Evolutionary conservation across 1,140 invertebrate genomes (phyloP), one percentile per base, ranked within the genome.

Genomic region (Drosophila rhopaloa): DNA sequence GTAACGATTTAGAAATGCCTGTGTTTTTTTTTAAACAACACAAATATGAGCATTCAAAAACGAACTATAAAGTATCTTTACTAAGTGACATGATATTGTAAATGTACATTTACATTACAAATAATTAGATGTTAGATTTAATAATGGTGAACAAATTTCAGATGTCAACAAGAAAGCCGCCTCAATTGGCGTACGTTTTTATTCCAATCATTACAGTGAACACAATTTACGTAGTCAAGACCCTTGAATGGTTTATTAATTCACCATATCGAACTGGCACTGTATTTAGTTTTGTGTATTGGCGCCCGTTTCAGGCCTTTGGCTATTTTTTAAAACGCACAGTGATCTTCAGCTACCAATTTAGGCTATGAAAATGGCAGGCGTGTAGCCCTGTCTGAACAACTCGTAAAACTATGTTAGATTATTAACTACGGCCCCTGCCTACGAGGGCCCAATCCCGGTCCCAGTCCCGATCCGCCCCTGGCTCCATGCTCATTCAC

Each of bases 401-500:
- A 48, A n/a, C 40, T 40, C n/a, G 10, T 47, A 70, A 56, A 54
- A 35, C 41, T 56, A 24, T 38, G 65, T 32, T 11, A 55, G 14
- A 57, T 56, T 65, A 75, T 41, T 46, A 66, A 53, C 51, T 70
- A 50, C n/a, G 37, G 50, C 63, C 38, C 14, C 43, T 24, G 14
- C n/a, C 24, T 41, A 11, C n/a, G 16, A 37, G 27, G 35, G 24
- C 50, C 66, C 50, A 32, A n/a, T 32, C 59, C 48, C 66, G 11
- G 40, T 13, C 40, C 24, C 54, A 37, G 14, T 19, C 35, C 43
- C 47, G 63, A 46, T 56, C 27, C 54, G 61, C 19, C 32, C 56
- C 68, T 59, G 68, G 8, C 10, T 79, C 65, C 65, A 85, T 50
- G 13, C 72, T 78, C 41, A 61, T 57, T 46, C 50, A 55, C 71